Percentiles rank a stretch among this genome's conserved stretches.
Evolutionary conservation across 2,113 vertebrate genomes (phyloP).

Genomic region (Micromys minutus): DNA sequence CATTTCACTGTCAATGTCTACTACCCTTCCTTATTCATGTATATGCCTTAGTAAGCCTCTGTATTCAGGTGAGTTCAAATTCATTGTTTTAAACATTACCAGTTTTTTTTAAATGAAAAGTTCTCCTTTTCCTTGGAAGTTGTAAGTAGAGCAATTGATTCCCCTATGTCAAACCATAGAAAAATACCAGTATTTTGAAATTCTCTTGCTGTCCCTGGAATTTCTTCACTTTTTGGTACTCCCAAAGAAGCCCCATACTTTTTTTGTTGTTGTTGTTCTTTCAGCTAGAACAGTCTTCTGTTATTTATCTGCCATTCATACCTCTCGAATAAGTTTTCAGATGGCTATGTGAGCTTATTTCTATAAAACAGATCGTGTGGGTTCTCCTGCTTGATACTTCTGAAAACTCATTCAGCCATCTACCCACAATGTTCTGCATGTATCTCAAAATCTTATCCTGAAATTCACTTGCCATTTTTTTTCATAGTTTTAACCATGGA

Average conservation of each 20-base stretch:
- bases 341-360: not conserved
- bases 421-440: not conserved
- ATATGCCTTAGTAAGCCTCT: not conserved
- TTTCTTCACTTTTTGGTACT: not conserved
- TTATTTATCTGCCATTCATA: not conserved
- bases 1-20: not conserved
- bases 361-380: constrained; percentile 31
- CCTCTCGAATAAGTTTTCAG: not conserved
- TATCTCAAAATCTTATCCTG: not conserved
- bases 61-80: not conserved
- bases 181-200: not conserved
- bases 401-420: not conserved
- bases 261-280: too few relatives aligned
- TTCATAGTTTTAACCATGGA: too few relatives aligned
- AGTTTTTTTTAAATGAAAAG: not conserved
- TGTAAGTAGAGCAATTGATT: not conserved
- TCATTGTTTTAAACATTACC: not conserved
- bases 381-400: not conserved
- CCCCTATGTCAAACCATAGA: not conserved
- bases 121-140: not conserved
- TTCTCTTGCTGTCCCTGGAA: not conserved
- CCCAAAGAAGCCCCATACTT: not conserved
- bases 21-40: not conserved
- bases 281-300: not conserved
- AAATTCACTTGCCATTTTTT: not conserved